A percentile compares a stretch with the other conserved stretches of the same genome.
phyloP scores from a whole-genome alignment of 2,113 vertebrate species.

The Seriola rivoliana region DNA sequence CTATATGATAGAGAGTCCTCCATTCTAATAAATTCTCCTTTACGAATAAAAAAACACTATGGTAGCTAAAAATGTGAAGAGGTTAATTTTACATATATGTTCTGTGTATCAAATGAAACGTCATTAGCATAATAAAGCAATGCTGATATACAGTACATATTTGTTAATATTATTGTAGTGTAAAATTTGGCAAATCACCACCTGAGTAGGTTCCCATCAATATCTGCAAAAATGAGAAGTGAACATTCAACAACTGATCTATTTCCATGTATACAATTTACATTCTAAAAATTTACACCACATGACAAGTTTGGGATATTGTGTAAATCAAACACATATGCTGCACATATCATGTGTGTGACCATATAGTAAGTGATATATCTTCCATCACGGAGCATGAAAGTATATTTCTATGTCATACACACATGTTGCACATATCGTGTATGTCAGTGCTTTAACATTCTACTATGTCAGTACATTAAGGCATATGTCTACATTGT shows the following conservation, averaged over 20 bases:
- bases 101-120: not conserved
- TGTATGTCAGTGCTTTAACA: constrained; percentile 67
- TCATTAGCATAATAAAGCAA: not conserved
- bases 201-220: not conserved
- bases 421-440: constrained; percentile 69
- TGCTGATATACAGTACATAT: not conserved
- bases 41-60: constrained; percentile 8
- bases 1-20: constrained; percentile 1
- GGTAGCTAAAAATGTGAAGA: not conserved
- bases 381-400: constrained; percentile 59
- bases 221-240: constrained; percentile 17
- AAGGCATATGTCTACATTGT: constrained; percentile 71
- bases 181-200: not conserved
- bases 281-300: constrained; percentile 44
- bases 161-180: not conserved
- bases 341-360: constrained; percentile 62
- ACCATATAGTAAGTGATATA: constrained; percentile 55
- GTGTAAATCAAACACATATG: constrained; percentile 61
- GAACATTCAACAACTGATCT: not conserved
- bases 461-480: constrained; percentile 73
- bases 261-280: constrained; percentile 43
- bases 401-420: constrained; percentile 65
- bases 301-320: constrained; percentile 48
- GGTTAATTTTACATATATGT: not conserved
- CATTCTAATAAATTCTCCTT: constrained; percentile 24